Evolutionary conservation across 2,113 vertebrate genomes (phyloP).

Genomic region (Acrocephalus arundinaceus): DNA sequence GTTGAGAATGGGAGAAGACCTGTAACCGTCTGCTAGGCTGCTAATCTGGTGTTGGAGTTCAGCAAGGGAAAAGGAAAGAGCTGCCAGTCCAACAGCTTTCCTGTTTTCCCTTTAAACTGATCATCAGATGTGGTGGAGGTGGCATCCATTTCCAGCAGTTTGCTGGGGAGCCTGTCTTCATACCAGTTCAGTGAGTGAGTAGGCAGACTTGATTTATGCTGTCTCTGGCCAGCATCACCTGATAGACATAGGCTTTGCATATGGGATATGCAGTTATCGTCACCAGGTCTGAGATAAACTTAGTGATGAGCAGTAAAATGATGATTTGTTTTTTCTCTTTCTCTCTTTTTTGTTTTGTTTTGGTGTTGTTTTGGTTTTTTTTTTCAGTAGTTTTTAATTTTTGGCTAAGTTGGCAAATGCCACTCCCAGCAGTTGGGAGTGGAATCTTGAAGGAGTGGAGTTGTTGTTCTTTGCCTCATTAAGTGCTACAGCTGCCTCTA

Average conservation of each 20-base stretch:
- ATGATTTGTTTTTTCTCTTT: neutral
- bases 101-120: neutral
- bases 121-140: neutral
- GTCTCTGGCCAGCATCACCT: neutral
- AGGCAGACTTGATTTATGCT: neutral
- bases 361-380: no score
- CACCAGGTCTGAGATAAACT: neutral
- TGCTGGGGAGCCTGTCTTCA: neutral
- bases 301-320: neutral
- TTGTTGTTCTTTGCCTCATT: slow-evolving; percentile 5
- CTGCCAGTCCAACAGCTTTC: neutral
- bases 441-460: neutral
- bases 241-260: neutral
- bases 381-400: neutral
- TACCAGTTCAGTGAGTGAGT: neutral
- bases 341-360: neutral
- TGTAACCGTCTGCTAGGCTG: neutral
- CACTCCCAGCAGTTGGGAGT: neutral
- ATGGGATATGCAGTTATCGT: neutral
- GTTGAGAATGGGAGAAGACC: slow-evolving; percentile 5
- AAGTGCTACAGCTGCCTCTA: neutral
- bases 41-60: neutral
- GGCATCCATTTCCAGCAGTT: neutral
- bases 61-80: neutral
- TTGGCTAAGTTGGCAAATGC: neutral